phyloP scores from a whole-genome alignment of 2,888 invertebrate genomes.

The Harmothoe impar region DNA sequence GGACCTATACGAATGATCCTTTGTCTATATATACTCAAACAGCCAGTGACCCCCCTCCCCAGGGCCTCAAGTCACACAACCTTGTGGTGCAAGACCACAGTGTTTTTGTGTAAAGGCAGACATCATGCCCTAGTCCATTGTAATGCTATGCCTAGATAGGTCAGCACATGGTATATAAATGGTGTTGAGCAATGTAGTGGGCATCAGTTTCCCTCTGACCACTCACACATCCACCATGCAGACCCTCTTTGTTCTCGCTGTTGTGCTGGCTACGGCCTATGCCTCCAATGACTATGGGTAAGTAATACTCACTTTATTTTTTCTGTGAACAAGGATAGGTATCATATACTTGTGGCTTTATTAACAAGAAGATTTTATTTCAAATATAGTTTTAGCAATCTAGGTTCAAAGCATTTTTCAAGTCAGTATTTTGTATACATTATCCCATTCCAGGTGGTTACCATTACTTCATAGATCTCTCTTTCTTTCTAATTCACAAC shows the following conservation, averaged over 20 bases:
- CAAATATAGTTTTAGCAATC: background rate
- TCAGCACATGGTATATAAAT: too few species aligned
- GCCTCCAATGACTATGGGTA: background rate
- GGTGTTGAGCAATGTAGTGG: background rate
- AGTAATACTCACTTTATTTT: background rate
- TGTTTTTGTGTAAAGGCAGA: too few species aligned
- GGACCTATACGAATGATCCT: too few species aligned
- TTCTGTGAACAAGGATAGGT: too few species aligned
- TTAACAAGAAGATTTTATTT: background rate
- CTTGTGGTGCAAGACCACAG: too few species aligned
- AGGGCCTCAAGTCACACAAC: too few species aligned
- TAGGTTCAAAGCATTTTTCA: too few species aligned
- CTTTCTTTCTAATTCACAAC: background rate
- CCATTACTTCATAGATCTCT: background rate
- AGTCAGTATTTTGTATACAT: background rate
- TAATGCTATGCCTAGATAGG: too few species aligned
- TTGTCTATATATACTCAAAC: too few species aligned
- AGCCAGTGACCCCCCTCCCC: too few species aligned
- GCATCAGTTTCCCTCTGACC: background rate
- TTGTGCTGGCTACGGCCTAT: background rate
- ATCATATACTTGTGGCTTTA: background rate
- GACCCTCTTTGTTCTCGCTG: slow-evolving; percentile 20
- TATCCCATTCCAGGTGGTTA: background rate
- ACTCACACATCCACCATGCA: slow-evolving; percentile 20
- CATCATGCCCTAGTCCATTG: too few species aligned